Evolutionary conservation across 2,797 vertebrate genomes (phyloP), one percentile per base, ranked within the genome.

Genomic region (Crypturellus tataupa): DNA sequence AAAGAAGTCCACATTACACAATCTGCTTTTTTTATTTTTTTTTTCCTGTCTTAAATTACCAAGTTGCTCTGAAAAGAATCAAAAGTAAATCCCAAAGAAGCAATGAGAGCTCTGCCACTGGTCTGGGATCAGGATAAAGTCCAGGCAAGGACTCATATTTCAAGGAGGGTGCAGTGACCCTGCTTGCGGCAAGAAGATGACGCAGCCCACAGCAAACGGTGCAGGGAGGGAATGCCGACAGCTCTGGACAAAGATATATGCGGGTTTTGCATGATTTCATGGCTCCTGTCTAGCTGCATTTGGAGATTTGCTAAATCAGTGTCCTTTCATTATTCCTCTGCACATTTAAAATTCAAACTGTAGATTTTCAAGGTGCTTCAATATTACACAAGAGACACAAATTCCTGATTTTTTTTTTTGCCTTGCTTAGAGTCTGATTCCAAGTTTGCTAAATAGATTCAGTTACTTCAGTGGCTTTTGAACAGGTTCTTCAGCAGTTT

Each of bases 301-400:
- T 68, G 37, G 27, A 60, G 21, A 2, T 39, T 58, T 86, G 60
- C 10, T 80, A 73, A 88, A 23, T 19, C 9, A 6, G 29, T 15
- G 47, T 58, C 56, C 15, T 6, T 72, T 90, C 51, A 31, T 20
- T 87, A 35, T 7, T 86, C 16, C 49, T 90, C 84, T 69, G 21
- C 58, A 68, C 0, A 5, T 68, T 68, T 20, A 46, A 47, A 72
- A 55, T 55, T 40, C 59, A 78, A 11, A 27, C 37, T 64, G 49
- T 12, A 62, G 53, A 19, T 80, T 88, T 82, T 80, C 33, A 29
- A 69, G 53, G 44, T 71, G n/a, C n/a, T 90, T 71, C 72, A 51
- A 35, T 0, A 1, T 64, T 59, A 27, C 0, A 3, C 23, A 75
- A 21, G 37, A 69, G 39, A 55, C 12, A 44, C 0, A 16, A 71